Evolutionary conservation across 2,113 vertebrate genomes (phyloP).

Genomic region (Otocyon megalotis): DNA sequence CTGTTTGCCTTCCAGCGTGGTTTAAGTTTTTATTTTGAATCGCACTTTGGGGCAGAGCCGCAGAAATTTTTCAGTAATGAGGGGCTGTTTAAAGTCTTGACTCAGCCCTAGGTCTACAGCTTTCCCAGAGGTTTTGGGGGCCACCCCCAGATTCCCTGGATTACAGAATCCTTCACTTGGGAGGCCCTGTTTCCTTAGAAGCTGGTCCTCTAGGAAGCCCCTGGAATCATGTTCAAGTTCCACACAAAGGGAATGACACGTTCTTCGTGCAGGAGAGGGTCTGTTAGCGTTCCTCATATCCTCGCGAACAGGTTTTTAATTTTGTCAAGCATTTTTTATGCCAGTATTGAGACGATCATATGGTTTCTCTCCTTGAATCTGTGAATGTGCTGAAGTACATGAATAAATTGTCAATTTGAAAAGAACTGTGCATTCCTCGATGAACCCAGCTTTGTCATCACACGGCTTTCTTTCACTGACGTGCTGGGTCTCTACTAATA

Average conservation of each 20-base stretch:
- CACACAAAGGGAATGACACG: neutral
- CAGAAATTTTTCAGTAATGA: neutral
- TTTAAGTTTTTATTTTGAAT: neutral
- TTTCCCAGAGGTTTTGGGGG: neutral
- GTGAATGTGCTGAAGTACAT: neutral
- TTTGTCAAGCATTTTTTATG: slow-evolving; percentile 10
- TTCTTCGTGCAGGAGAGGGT: slow-evolving; percentile 26
- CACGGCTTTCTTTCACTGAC: neutral
- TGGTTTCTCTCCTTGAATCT: slow-evolving; percentile 67
- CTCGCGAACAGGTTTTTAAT: neutral
- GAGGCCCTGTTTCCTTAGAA: neutral
- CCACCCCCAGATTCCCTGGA: too few relatives aligned
- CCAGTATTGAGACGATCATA: slow-evolving; percentile 65
- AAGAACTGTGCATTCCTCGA: slow-evolving; percentile 44
- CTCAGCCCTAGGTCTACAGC: too few relatives aligned
- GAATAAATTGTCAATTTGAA: slow-evolving; percentile 60
- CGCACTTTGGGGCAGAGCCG: neutral
- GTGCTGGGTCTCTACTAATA: neutral
- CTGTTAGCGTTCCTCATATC: neutral
- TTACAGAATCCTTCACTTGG: neutral
- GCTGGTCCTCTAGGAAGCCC: neutral
- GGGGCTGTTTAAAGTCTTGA: neutral
- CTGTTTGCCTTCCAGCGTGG: neutral
- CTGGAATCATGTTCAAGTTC: neutral
- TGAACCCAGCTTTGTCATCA: neutral